These are phyloP conservation scores for Protonemura montana DNA, from an alignment of 2,888 invertebrate species.

Conservation along the genomic window DNA sequence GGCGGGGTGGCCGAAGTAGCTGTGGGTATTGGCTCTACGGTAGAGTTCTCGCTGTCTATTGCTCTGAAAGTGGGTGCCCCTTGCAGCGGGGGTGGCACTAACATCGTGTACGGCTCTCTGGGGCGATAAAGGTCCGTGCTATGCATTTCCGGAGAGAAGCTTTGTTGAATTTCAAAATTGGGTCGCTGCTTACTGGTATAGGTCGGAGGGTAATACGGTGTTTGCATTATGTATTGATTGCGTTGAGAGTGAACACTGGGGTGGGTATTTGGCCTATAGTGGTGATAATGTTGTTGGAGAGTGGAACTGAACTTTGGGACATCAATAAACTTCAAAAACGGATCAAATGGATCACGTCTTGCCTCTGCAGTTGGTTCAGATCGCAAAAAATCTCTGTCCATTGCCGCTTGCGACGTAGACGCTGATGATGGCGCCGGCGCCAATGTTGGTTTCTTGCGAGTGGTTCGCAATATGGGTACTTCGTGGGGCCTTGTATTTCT, in stretches of 20 bases:
- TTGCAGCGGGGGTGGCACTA: conserved; percentile 71
- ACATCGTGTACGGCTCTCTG: conserved; percentile 68
- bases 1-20: conserved; percentile 47
- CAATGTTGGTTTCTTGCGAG: not conserved
- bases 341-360: conserved; percentile 58
- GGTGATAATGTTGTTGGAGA: conserved; percentile 31
- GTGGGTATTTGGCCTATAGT: conserved; percentile 31
- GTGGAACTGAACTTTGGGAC: conserved; percentile 59
- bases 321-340: conserved; percentile 62
- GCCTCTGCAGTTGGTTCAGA: conserved; percentile 52
- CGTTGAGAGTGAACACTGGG: conserved; percentile 52
- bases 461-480: conserved; percentile 73
- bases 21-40: conserved; percentile 42
- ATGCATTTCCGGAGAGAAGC: conserved; percentile 16
- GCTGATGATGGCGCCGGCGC: not conserved
- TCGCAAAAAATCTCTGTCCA: not conserved
- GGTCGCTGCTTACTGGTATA: not conserved
- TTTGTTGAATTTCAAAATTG: conserved; percentile 23
- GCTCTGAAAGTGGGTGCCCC: conserved; percentile 55
- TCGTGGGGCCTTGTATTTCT: conserved; percentile 56
- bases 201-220: conserved; percentile 15
- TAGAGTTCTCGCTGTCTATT: conserved; percentile 53
- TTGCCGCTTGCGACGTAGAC: conserved; percentile 14
- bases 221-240: conserved; percentile 40
- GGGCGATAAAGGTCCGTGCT: conserved; percentile 52